phyloP scores from a whole-genome alignment of 2,888 invertebrate genomes.

The Camptogramma bilineatum region DNA sequence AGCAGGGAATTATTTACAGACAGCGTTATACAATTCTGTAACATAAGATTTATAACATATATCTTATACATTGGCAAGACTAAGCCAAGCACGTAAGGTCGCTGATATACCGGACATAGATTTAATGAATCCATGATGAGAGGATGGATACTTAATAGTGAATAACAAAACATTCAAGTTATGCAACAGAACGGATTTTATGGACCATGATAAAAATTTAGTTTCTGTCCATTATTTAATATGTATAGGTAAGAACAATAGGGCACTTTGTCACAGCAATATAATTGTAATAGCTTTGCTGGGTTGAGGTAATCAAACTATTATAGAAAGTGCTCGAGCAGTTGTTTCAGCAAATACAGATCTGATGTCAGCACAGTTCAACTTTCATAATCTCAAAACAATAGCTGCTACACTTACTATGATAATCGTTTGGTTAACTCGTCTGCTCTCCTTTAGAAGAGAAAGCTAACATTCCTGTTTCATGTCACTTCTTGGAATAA shows the following conservation, averaged over 20 bases:
- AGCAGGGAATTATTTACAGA: not conserved
- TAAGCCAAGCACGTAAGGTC: constrained; percentile 20
- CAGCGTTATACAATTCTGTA: not conserved
- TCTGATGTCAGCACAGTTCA: constrained; percentile 36
- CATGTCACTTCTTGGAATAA: constrained; percentile 76
- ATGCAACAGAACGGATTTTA: constrained; percentile 19
- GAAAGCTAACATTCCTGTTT: constrained; percentile 73
- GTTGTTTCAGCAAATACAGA: constrained; percentile 27
- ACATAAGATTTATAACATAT: not conserved
- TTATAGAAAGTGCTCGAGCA: constrained; percentile 22
- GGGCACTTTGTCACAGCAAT: constrained; percentile 14
- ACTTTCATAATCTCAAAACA: constrained; percentile 72
- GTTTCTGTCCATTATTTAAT: constrained; percentile 12
- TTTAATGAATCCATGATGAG: constrained; percentile 21
- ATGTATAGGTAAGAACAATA: constrained; percentile 8
- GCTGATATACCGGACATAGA: constrained; percentile 25
- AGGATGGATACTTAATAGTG: constrained; percentile 11
- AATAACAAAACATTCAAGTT: constrained; percentile 15
- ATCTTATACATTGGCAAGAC: not conserved
- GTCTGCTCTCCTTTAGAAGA: constrained; percentile 75
- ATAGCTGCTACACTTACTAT: constrained; percentile 75
- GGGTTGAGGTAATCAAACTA: constrained; percentile 13
- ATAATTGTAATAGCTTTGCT: constrained; percentile 4
- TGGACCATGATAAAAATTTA: constrained; percentile 11
- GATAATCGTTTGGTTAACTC: constrained; percentile 78